Base-by-base conservation (phyloP, 1,140 invertebrate species). In the Globodera rostochiensis region DNA sequence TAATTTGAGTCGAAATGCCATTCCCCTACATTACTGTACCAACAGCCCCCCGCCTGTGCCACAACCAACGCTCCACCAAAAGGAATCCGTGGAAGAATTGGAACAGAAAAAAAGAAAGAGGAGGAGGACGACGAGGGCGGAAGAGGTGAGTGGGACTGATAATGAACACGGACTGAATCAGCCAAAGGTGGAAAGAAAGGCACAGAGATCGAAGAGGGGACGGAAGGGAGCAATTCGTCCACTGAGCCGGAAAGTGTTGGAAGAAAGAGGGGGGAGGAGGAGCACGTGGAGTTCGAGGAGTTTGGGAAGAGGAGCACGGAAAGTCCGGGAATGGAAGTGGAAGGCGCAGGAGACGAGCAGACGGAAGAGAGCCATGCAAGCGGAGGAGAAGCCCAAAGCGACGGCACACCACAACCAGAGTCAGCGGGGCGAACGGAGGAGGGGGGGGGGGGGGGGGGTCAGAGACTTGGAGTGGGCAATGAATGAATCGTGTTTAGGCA, bases 41-140 rank as follows among this genome's bases (percentile, higher is more conserved):
- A 60, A 60, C 74, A 87, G 86, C 86, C 86, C 7, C 86, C 86
- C 21, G 74, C 73, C 45, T 87, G 86, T 77, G 85, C 86, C 45
- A 84, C 64, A 21, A 74, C 70, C 19, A 85, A 45, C n/a, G 67
- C n/a, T 9, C 73, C 81, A 82, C 19, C 21, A 21, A 83, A 21
- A 46, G 45, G 47, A 15, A 64, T 45, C n/a, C 21, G 77, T 21
- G 21, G 82, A 79, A 82, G 36, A 60, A 36, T 71, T 36, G 19
- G 4, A 64, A 36, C 9, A 73, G 21, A 21, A 76, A 76, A 78
- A 64, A 47, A 36, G 77, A 45, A 36, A 50, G 74, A 25, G 25
- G 36, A n/a, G 46, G 80, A 64, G 83, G 77, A 73, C 80, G 83
- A 36, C n/a, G 46, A 67, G 13, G 79, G 46, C 1, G 78, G 74